These are phyloP conservation scores for Phrynocephalus vlangalii DNA, from an alignment of 2,797 vertebrate genomes.

Conservation along the genomic window DNA sequence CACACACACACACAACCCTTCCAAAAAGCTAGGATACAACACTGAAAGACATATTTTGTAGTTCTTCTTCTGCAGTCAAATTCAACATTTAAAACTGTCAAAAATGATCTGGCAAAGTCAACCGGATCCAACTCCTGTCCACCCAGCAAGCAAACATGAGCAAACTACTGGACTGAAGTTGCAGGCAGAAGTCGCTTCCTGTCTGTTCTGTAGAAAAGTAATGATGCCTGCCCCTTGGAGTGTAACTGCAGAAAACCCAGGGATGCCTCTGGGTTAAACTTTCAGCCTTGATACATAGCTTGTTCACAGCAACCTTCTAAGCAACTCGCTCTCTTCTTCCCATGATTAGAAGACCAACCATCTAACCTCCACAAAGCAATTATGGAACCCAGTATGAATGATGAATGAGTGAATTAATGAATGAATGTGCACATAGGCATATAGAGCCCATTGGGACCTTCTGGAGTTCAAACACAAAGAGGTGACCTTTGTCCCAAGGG, in stretches of 20 bases:
- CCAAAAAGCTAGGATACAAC: neutral
- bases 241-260: neutral
- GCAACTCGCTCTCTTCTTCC: too few species aligned
- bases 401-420: too few species aligned
- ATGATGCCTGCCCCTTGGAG: neutral
- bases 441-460: too few species aligned
- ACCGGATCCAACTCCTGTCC: neutral
- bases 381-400: neutral
- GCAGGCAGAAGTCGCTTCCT: neutral
- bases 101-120: neutral
- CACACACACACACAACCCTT: neutral
- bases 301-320: neutral
- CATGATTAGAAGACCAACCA: neutral
- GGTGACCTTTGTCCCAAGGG: neutral
- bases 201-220: neutral
- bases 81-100: neutral
- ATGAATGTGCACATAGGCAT: neutral
- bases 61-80: neutral
- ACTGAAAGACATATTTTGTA: neutral
- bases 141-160: constrained; percentile 36
- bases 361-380: neutral
- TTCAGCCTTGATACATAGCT: neutral
- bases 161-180: neutral
- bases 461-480: neutral
- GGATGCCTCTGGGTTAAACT: too few species aligned